A percentile compares a stretch with the other conserved stretches of the same genome.
Conservation (phyloP, 2,888 invertebrate genomes). For the Diarsia rubi region DNA sequence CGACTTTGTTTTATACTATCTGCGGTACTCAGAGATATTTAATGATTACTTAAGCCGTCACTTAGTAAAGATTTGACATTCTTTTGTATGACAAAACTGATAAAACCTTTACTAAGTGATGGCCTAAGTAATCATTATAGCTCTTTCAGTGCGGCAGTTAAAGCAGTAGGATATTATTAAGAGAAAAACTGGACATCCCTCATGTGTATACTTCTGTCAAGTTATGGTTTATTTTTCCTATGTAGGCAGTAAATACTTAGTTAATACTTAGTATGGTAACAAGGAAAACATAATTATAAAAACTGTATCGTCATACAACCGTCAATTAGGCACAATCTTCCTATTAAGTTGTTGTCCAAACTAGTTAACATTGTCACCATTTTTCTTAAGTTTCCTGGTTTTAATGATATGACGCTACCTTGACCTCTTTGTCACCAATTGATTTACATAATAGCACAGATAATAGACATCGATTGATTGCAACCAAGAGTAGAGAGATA, state of each 20-base stretch:
- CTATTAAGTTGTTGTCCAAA: neutral
- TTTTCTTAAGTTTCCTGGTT: conserved; percentile 18
- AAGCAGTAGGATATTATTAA: neutral
- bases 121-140: too few species aligned
- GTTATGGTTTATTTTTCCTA: neutral
- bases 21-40: too few species aligned
- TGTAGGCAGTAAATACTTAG: neutral
- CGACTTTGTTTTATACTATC: too few species aligned
- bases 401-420: neutral
- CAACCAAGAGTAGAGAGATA: neutral
- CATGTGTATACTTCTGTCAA: neutral
- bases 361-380: neutral
- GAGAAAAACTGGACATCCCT: neutral
- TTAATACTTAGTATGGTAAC: too few species aligned
- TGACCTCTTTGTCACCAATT: neutral
- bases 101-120: too few species aligned
- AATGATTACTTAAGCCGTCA: too few species aligned
- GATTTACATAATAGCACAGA: neutral
- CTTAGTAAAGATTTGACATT: too few species aligned
- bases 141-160: too few species aligned
- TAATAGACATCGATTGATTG: neutral
- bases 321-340: neutral
- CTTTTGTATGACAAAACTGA: too few species aligned
- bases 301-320: neutral
- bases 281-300: neutral